Conservation (phyloP, 2,888 invertebrate species). For the Spilarctia lutea region DNA sequence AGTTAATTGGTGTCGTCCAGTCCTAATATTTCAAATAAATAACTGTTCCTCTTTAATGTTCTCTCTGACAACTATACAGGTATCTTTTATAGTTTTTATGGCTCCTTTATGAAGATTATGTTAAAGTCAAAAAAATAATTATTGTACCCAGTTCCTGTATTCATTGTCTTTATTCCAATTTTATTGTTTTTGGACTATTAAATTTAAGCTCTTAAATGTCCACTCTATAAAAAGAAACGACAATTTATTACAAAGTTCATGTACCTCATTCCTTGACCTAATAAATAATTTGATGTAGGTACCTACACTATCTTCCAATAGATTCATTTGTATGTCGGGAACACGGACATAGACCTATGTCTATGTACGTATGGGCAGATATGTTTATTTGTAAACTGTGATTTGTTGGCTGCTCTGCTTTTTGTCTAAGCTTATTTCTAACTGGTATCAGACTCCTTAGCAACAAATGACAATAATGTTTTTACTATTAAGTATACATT, state of each 20-base stretch:
- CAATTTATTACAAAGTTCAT: background rate
- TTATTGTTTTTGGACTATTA: background rate
- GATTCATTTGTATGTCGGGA: background rate
- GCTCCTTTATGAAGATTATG: background rate
- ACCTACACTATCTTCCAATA: background rate
- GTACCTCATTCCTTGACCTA: background rate
- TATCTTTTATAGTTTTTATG: background rate
- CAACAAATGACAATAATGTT: conserved; percentile 10
- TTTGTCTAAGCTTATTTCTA: background rate
- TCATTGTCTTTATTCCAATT: background rate
- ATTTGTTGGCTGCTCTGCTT: background rate
- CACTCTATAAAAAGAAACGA: background rate
- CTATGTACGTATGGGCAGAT: background rate
- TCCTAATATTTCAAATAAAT: conserved; percentile 25
- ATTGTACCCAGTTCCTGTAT: background rate
- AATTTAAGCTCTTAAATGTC: background rate
- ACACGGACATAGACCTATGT: background rate
- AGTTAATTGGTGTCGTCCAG: conserved; percentile 41
- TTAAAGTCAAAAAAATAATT: background rate
- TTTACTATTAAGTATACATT: background rate
- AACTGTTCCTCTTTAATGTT: background rate
- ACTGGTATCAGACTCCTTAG: conserved; percentile 2
- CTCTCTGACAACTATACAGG: background rate
- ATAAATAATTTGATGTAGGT: background rate
- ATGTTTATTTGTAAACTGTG: background rate